Evolutionary conservation across 2,888 invertebrate species (phyloP).

Genomic region (Anthophora plumipes): DNA sequence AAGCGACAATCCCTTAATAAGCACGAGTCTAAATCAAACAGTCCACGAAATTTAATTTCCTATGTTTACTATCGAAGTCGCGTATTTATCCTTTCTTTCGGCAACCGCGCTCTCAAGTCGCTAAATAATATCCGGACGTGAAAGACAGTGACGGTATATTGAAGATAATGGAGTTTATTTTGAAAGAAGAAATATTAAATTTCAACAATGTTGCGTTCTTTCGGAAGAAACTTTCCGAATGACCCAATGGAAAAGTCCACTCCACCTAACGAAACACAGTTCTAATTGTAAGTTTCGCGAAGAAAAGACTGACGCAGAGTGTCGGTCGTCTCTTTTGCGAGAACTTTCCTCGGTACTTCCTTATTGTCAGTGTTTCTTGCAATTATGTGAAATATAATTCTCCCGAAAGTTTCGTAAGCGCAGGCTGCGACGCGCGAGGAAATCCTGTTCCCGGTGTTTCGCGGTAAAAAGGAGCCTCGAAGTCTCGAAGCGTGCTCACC

Average conservation of each 20-base stretch:
- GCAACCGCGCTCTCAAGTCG: too few relatives aligned
- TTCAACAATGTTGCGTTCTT: too few relatives aligned
- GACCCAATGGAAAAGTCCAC: not conserved
- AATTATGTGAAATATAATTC: conserved; percentile 51
- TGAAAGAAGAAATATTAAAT: too few relatives aligned
- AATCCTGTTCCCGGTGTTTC: conserved; percentile 18
- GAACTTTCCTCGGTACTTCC: conserved; percentile 23
- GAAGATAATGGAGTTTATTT: too few relatives aligned
- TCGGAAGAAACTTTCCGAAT: not conserved
- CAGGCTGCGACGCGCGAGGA: conserved; percentile 10
- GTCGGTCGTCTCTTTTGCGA: conserved; percentile 13
- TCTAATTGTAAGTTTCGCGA: not conserved
- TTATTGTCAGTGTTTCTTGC: conserved; percentile 32
- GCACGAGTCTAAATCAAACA: too few relatives aligned
- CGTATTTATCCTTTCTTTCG: too few relatives aligned
- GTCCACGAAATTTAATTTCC: too few relatives aligned
- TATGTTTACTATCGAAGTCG: too few relatives aligned
- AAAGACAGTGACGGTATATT: too few relatives aligned
- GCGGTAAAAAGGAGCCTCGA: conserved; percentile 40
- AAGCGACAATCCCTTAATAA: too few relatives aligned
- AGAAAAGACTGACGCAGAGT: not conserved
- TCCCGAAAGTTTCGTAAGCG: conserved; percentile 47
- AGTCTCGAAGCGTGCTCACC: conserved; percentile 25
- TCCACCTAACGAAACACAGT: too few relatives aligned
- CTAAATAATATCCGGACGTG: too few relatives aligned